phyloP scores from a whole-genome alignment of 2,113 vertebrate species.

The Dasyornis broadbenti region DNA sequence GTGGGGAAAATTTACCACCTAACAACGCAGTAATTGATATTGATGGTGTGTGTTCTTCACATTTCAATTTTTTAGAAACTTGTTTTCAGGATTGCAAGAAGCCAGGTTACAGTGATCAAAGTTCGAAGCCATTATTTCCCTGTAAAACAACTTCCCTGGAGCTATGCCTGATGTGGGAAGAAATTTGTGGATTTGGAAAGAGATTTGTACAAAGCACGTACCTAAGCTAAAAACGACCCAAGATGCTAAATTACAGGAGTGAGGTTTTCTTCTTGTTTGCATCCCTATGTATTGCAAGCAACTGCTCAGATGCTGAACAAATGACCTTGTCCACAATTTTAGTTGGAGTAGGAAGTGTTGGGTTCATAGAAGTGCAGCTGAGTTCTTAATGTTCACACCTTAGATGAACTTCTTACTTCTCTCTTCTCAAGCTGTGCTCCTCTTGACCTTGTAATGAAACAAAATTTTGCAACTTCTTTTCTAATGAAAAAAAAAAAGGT shows the following conservation, averaged over 20 bases:
- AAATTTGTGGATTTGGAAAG: neutral
- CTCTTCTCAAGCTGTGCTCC: neutral
- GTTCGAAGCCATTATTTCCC: neutral
- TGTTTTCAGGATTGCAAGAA: neutral
- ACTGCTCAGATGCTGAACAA: neutral
- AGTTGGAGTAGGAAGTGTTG: neutral
- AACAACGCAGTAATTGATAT: slow-evolving; percentile 25
- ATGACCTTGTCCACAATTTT: neutral
- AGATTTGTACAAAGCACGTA: neutral
- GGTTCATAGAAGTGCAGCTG: neutral
- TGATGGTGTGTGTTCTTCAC: neutral
- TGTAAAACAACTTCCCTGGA: slow-evolving; percentile 22
- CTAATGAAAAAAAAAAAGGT: neutral
- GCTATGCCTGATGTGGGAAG: neutral
- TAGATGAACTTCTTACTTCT: neutral
- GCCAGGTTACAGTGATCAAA: slow-evolving; percentile 28
- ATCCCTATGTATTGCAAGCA: neutral
- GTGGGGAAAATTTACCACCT: slow-evolving; percentile 22
- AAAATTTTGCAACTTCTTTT: neutral
- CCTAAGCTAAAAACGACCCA: neutral
- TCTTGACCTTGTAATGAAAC: neutral
- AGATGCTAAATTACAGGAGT: neutral
- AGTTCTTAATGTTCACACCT: neutral
- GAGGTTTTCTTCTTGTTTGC: neutral
- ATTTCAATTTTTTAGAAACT: slow-evolving; percentile 23